Conservation (phyloP, 2,797 vertebrate species). For the Poeciliopsis paucimaculata region DNA sequence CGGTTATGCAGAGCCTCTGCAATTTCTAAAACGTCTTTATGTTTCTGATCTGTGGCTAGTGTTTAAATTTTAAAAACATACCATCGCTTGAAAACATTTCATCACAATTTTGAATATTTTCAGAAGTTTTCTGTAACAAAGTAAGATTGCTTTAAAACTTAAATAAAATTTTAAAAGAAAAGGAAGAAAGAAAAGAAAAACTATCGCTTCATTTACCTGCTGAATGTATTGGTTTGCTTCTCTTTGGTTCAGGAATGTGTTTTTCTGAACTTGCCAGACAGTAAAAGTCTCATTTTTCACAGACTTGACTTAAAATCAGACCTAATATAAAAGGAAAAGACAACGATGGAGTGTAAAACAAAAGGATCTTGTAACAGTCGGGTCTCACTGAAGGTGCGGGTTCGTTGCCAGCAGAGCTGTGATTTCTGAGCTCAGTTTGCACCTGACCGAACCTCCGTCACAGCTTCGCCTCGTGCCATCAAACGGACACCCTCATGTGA, state of each 20-base stretch:
- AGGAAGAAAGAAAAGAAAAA: background rate
- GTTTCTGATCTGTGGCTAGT: background rate
- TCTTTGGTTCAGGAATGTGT: background rate
- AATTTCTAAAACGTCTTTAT: background rate
- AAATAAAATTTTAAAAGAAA: background rate
- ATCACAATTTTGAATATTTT: background rate
- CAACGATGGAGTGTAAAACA: background rate
- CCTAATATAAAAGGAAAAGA: background rate
- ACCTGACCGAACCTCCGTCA: background rate
- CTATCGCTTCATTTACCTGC: background rate
- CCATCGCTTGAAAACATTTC: background rate
- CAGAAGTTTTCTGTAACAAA: background rate
- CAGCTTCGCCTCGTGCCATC: background rate
- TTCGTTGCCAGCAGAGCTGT: background rate
- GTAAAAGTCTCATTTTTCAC: background rate
- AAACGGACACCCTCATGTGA: background rate
- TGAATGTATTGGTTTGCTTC: background rate
- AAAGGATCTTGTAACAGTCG: conserved; percentile 38
- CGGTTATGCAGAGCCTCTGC: background rate
- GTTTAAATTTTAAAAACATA: background rate
- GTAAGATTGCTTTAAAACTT: background rate
- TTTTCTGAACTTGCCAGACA: background rate
- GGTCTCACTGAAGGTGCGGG: conserved; percentile 22
- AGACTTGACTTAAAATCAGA: background rate
- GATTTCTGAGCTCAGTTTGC: background rate